Percentiles rank a stretch among this genome's conserved stretches.
Evolutionary conservation across 1,140 invertebrate species (phyloP).

Genomic region (Drosophila subobscura): DNA sequence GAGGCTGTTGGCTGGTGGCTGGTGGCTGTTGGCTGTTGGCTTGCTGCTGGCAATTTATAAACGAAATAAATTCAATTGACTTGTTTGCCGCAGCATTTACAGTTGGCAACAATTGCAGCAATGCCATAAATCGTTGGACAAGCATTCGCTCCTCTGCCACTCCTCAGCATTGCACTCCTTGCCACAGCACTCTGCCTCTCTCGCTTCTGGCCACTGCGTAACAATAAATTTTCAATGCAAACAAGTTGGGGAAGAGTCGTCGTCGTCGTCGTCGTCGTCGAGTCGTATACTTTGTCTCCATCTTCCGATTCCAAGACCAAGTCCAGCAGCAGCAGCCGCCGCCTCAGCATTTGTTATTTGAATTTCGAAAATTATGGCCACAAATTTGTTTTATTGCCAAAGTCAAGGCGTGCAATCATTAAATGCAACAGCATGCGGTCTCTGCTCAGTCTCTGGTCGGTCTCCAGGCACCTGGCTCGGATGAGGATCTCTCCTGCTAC

Average conservation of each 20-base stretch:
- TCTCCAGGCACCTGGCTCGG: conserved; percentile 20
- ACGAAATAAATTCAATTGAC: conserved; percentile 83
- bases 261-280: conserved; percentile 21
- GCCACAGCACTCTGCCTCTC: conserved; percentile 9
- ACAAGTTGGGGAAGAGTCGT: conserved; percentile 62
- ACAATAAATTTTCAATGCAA: conserved; percentile 82
- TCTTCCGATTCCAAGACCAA: conserved; percentile 22
- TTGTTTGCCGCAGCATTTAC: conserved; percentile 82
- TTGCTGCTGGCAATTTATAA: conserved; percentile 74
- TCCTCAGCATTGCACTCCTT: not conserved
- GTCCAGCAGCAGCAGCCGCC: conserved; percentile 23
- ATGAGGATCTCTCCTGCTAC: not conserved
- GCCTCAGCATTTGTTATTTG: conserved; percentile 74
- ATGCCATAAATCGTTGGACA: conserved; percentile 79
- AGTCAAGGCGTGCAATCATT: conserved; percentile 82
- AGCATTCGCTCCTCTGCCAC: conserved; percentile 26
- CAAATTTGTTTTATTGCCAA: conserved; percentile 82
- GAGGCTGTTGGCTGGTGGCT: not conserved
- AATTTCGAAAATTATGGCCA: conserved; percentile 82
- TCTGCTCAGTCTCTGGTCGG: conserved; percentile 7
- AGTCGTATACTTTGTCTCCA: conserved; percentile 11
- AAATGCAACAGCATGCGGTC: conserved; percentile 82
- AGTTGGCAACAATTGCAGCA: conserved; percentile 82
- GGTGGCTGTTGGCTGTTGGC: conserved; percentile 23
- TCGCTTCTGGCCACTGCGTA: conserved; percentile 58